Percentiles rank a stretch among this genome's conserved stretches.
Evolutionary conservation across 2,888 invertebrate species (phyloP).

Genomic region (Aproaerema taeniolella): DNA sequence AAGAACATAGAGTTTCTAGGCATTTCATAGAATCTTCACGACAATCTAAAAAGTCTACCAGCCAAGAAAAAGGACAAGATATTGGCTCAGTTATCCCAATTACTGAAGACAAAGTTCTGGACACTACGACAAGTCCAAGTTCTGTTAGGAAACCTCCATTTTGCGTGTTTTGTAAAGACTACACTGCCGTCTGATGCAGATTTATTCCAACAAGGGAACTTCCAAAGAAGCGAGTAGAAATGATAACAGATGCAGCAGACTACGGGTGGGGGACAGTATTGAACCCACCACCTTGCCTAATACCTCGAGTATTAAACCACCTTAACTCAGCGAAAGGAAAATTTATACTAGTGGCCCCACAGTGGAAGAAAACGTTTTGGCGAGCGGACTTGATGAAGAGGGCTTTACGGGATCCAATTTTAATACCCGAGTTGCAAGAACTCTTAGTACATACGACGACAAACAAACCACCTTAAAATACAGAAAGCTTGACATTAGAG

Average conservation of each 20-base stretch:
- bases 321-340: neutral
- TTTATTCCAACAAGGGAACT: neutral
- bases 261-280: neutral
- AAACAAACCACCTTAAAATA: conserved; percentile 15
- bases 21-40: neutral
- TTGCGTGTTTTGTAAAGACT: neutral
- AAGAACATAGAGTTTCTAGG: neutral
- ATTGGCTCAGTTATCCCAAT: neutral
- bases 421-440: neutral
- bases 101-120: too few relatives aligned
- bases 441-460: conserved; percentile 6
- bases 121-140: too few relatives aligned
- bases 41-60: neutral
- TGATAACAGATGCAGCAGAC: neutral
- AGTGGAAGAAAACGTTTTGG: conserved; percentile 4
- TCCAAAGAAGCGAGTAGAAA: neutral
- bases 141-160: neutral
- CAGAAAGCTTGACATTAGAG: conserved; percentile 15
- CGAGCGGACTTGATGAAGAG: conserved; percentile 7
- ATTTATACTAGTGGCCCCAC: conserved; percentile 1
- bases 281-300: conserved; percentile 2
- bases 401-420: neutral
- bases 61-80: neutral
- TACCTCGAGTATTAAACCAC: neutral
- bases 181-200: neutral